Conservation (phyloP, 1,140 invertebrate genomes). For the Drosophila elegans region DNA sequence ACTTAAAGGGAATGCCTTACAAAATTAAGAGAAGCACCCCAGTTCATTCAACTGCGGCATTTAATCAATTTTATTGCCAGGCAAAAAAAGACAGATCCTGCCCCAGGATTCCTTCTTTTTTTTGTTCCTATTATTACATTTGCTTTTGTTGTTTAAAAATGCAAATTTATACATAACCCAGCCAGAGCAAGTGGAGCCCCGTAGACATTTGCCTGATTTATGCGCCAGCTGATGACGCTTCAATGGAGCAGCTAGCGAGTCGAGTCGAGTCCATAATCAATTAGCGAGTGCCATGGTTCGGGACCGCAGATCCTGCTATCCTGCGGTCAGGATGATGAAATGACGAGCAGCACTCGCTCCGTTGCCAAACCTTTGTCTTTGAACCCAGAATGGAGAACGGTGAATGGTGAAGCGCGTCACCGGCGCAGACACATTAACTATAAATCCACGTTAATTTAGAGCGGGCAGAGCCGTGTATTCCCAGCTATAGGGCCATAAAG, state of each 20-base stretch:
- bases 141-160: slow-evolving; percentile 73
- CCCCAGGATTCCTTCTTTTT: slow-evolving; percentile 8
- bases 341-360: not conserved
- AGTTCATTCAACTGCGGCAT: slow-evolving; percentile 45
- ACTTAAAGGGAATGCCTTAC: slow-evolving; percentile 21
- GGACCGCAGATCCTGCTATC: not conserved
- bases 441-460: slow-evolving; percentile 81
- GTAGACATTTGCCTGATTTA: slow-evolving; percentile 73
- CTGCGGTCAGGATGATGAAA: slow-evolving; percentile 20
- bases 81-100: slow-evolving; percentile 43
- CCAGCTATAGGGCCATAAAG: slow-evolving; percentile 59
- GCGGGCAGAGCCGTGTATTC: slow-evolving; percentile 24
- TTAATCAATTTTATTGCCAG: slow-evolving; percentile 80
- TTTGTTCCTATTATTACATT: slow-evolving; percentile 59
- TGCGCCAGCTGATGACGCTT: slow-evolving; percentile 77
- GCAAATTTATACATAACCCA: slow-evolving; percentile 76
- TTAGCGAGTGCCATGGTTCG: slow-evolving; percentile 48
- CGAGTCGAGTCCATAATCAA: slow-evolving; percentile 64
- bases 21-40: slow-evolving; percentile 27
- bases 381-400: not conserved
- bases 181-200: slow-evolving; percentile 24
- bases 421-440: slow-evolving; percentile 76
- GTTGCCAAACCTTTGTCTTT: slow-evolving; percentile 6
- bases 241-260: slow-evolving; percentile 57
- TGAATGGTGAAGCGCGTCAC: slow-evolving; percentile 4